Evolutionary conservation across 2,797 vertebrate species (phyloP).

Genomic region (Spheniscus humboldti): DNA sequence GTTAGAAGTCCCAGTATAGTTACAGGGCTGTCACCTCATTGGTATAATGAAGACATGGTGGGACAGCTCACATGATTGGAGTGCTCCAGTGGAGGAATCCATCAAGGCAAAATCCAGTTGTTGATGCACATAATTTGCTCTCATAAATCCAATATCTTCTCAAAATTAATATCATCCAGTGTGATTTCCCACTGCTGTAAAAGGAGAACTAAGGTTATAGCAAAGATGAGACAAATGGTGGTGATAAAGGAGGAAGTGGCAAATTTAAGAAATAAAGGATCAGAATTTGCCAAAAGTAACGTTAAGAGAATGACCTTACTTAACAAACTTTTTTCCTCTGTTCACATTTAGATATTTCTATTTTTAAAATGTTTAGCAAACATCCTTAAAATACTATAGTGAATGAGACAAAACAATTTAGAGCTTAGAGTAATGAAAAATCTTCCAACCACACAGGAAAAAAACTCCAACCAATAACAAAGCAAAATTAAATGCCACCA

Average conservation of each 20-base stretch:
- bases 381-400: neutral
- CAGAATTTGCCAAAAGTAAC: neutral
- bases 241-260: neutral
- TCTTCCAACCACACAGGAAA: neutral
- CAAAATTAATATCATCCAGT: neutral
- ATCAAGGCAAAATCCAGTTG: neutral
- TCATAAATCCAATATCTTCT: neutral
- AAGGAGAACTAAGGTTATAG: neutral
- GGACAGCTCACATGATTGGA: neutral
- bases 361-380: neutral
- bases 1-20: neutral
- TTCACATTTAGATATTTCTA: neutral
- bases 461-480: neutral
- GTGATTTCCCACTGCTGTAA: neutral
- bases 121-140: neutral
- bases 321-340: neutral
- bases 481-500: neutral
- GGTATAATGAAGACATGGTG: neutral
- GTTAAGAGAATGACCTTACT: neutral
- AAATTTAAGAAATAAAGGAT: neutral
- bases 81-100: neutral
- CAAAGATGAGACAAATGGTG: neutral
- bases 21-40: neutral
- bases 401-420: neutral
- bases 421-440: neutral